Percentiles rank a stretch among this genome's conserved stretches.
Evolutionary conservation across 2,888 invertebrate genomes (phyloP).

Genomic region (Troilus luridus): DNA sequence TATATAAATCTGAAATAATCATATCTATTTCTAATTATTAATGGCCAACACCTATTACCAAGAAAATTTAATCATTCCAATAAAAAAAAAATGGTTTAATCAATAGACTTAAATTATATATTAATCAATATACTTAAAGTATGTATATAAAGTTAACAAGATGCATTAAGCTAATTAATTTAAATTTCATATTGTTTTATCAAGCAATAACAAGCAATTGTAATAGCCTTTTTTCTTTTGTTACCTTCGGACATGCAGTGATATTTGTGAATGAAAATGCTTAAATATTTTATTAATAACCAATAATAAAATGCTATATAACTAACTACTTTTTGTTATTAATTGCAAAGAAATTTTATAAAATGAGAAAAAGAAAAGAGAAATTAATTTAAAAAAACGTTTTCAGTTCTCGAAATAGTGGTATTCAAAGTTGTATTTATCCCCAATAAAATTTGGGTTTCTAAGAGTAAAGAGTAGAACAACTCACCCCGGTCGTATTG

Average conservation of each 20-base stretch:
- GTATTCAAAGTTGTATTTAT: neutral
- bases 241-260: neutral
- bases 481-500: constrained; percentile 71
- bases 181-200: neutral
- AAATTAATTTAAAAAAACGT: neutral
- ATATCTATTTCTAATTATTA: neutral
- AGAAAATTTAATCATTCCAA: neutral
- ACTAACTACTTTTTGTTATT: neutral
- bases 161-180: neutral
- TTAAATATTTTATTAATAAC: neutral
- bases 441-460: neutral
- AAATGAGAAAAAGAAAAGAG: neutral
- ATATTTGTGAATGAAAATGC: neutral
- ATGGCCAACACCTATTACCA: neutral
- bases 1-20: neutral
- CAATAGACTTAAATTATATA: too few relatives aligned
- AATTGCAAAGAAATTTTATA: neutral
- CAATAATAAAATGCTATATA: neutral
- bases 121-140: neutral
- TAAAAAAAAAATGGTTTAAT: neutral
- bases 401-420: neutral
- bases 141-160: neutral
- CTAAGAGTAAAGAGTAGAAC: neutral
- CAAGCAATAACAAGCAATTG: neutral
- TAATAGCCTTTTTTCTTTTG: neutral